Percentiles rank a stretch among this genome's conserved stretches.
These are phyloP conservation scores for Dryobotodes eremita DNA, from an alignment of 2,888 invertebrate genomes.

Conservation along the genomic window DNA sequence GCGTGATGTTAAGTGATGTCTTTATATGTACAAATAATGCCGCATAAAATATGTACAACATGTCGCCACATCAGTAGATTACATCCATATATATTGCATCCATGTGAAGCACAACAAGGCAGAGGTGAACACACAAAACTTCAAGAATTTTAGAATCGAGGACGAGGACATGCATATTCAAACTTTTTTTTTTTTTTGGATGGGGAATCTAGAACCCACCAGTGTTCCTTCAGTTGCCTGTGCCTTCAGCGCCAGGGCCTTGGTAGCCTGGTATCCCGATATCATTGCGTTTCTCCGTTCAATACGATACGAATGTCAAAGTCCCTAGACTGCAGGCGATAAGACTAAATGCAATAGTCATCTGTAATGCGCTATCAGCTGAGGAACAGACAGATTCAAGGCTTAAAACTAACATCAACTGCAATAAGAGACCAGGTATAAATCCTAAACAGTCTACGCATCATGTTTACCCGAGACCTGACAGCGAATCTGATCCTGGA, in stretches of 20 bases:
- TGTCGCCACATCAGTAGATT: not conserved
- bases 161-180: not conserved
- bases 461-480: not conserved
- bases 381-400: not conserved
- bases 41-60: too few species aligned
- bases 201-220: too few species aligned
- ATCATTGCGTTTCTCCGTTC: not conserved
- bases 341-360: not conserved
- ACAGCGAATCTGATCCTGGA: not conserved
- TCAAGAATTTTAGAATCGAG: too few species aligned
- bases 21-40: too few species aligned
- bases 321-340: not conserved
- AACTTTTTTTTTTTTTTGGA: too few species aligned
- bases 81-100: not conserved
- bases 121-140: too few species aligned
- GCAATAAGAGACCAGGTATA: not conserved
- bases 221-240: too few species aligned
- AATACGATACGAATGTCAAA: not conserved
- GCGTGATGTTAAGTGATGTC: too few species aligned
- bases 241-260: too few species aligned
- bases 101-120: too few species aligned
- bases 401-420: not conserved
- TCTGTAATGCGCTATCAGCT: not conserved
- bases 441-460: not conserved
- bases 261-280: too few species aligned